Evolutionary conservation across 2,888 invertebrate genomes (phyloP).

Genomic region (Drosophila neonasuta): DNA sequence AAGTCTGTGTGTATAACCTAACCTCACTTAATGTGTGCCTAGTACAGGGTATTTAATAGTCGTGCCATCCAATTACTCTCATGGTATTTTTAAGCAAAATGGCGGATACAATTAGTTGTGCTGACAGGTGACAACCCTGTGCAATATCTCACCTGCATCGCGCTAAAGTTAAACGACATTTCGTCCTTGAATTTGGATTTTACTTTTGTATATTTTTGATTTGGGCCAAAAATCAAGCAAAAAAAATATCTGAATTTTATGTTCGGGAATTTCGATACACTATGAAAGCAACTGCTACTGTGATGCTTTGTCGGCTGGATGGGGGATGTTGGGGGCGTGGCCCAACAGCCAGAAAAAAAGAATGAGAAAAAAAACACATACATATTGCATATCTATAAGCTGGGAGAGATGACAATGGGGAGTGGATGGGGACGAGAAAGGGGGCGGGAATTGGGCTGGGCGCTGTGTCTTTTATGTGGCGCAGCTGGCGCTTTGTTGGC

Average conservation of each 20-base stretch:
- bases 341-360: conserved; percentile 29
- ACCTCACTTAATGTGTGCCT: neutral
- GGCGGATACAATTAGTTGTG: neutral
- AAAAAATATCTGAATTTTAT: neutral
- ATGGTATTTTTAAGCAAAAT: neutral
- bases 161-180: conserved; percentile 81
- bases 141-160: conserved; percentile 80
- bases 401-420: neutral
- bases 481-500: conserved; percentile 54
- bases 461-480: conserved; percentile 21
- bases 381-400: neutral
- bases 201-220: neutral
- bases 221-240: neutral
- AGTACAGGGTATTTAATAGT: neutral
- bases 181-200: conserved; percentile 28
- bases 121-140: conserved; percentile 21
- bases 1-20: neutral
- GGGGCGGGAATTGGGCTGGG: conserved; percentile 7
- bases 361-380: neutral
- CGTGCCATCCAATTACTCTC: neutral
- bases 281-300: conserved; percentile 12
- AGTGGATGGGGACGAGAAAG: conserved; percentile 11
- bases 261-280: neutral
- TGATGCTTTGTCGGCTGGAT: conserved; percentile 7
- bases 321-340: conserved; percentile 40